Percentiles rank a stretch among this genome's conserved stretches.
Evolutionary conservation across 2,113 vertebrate species (phyloP).

Genomic region (Pygoscelis antarcticus): DNA sequence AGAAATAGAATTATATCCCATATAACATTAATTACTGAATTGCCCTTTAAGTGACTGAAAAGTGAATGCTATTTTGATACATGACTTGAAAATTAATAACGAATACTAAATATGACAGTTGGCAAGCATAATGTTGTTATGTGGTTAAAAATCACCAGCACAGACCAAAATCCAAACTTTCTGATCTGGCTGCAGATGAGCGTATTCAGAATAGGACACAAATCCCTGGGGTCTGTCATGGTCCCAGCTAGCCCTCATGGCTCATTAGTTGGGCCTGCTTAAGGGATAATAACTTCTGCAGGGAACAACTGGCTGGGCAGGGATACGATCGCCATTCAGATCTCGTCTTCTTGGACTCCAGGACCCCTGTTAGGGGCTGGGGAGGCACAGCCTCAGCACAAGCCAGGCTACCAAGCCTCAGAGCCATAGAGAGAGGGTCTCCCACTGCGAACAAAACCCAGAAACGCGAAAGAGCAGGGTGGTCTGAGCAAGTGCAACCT

Average conservation of each 20-base stretch:
- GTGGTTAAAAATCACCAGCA: background rate
- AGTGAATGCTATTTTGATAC: background rate
- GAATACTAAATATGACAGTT: background rate
- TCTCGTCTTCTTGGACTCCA: background rate
- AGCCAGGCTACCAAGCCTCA: background rate
- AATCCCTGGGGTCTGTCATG: background rate
- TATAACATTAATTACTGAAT: background rate
- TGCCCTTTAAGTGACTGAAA: background rate
- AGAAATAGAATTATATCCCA: background rate
- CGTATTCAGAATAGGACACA: background rate
- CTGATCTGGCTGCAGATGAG: background rate
- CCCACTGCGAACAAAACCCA: background rate
- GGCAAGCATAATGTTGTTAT: background rate
- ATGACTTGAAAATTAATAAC: background rate
- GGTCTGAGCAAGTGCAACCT: background rate
- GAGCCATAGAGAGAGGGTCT: background rate
- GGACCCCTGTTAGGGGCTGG: background rate
- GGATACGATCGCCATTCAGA: fast-evolving
- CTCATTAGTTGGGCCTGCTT: background rate
- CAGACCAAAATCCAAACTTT: background rate
- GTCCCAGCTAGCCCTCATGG: background rate
- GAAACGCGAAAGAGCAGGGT: background rate
- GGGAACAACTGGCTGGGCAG: background rate
- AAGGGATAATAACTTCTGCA: background rate
- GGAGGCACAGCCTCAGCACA: background rate